A percentile compares a stretch with the other conserved stretches of the same genome.
phyloP scores from a whole-genome alignment of 2,113 vertebrate species.

The Urocynchramus pylzowi region DNA sequence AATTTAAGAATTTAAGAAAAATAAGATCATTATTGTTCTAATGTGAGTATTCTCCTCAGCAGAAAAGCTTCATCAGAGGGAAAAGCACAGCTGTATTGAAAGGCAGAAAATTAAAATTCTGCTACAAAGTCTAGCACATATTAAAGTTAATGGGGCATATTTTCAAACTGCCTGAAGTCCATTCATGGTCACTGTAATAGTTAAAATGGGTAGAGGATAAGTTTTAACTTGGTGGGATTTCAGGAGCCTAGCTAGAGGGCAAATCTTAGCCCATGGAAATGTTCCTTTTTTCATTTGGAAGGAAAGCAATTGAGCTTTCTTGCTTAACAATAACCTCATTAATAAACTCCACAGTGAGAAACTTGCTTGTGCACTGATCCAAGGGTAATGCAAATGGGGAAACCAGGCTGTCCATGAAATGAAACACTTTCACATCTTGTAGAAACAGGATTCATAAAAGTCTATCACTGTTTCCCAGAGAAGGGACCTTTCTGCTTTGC shows the following conservation, averaged over 20 bases:
- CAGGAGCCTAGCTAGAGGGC: background rate
- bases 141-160: background rate
- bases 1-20: background rate
- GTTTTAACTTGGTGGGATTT: background rate
- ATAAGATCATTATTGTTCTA: background rate
- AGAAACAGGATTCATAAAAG: background rate
- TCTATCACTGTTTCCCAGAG: background rate
- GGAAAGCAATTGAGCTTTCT: constrained; percentile 1
- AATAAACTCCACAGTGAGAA: constrained; percentile 46
- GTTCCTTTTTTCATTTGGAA: constrained; percentile 36
- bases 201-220: background rate
- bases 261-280: background rate
- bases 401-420: background rate
- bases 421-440: background rate
- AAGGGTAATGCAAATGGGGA: constrained; percentile 34
- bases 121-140: background rate
- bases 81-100: background rate
- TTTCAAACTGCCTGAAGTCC: background rate
- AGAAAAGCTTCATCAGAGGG: background rate
- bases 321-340: constrained; percentile 58
- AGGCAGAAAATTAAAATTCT: constrained; percentile 1
- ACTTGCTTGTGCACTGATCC: constrained; percentile 38
- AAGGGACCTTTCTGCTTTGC: background rate
- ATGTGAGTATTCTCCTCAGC: background rate
- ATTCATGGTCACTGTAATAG: background rate